These are phyloP conservation scores for Cecidostiba fungosa DNA, from an alignment of 2,888 invertebrate species.

Conservation along the genomic window DNA sequence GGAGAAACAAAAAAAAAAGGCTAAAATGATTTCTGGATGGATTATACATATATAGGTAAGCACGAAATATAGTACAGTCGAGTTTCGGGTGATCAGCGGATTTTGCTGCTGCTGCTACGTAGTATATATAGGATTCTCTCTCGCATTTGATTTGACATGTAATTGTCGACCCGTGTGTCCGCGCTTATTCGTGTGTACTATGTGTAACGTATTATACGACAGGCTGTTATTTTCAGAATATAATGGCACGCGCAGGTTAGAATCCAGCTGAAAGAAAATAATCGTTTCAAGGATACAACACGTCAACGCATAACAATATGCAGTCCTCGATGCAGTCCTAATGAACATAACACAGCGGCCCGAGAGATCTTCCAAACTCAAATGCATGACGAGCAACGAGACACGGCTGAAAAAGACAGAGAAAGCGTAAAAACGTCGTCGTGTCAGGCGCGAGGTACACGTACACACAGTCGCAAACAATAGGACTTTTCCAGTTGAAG, in stretches of 20 bases:
- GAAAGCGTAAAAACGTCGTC: constrained; percentile 55
- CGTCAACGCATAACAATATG: background rate
- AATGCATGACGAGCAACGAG: constrained; percentile 33
- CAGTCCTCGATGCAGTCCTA: constrained; percentile 13
- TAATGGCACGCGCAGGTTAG: constrained; percentile 53
- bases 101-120: constrained; percentile 30
- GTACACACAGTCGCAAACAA: constrained; percentile 30
- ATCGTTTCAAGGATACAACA: background rate
- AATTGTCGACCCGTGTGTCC: constrained; percentile 12
- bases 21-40: constrained; percentile 30
- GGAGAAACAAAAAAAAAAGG: constrained; percentile 37
- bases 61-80: constrained; percentile 19
- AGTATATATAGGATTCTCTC: background rate
- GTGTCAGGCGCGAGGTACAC: constrained; percentile 41
- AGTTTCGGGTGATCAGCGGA: constrained; percentile 56
- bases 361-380: constrained; percentile 20
- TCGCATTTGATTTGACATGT: constrained; percentile 34
- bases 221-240: background rate
- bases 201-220: constrained; percentile 17
- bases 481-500: constrained; percentile 20
- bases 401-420: constrained; percentile 42
- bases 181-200: background rate
- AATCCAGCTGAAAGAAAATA: constrained; percentile 9
- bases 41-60: background rate
- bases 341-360: constrained; percentile 7